These are phyloP conservation scores for Zoanthus solanderi DNA, from an alignment of 92 coral and sea anemone species.

Conservation along the genomic window DNA sequence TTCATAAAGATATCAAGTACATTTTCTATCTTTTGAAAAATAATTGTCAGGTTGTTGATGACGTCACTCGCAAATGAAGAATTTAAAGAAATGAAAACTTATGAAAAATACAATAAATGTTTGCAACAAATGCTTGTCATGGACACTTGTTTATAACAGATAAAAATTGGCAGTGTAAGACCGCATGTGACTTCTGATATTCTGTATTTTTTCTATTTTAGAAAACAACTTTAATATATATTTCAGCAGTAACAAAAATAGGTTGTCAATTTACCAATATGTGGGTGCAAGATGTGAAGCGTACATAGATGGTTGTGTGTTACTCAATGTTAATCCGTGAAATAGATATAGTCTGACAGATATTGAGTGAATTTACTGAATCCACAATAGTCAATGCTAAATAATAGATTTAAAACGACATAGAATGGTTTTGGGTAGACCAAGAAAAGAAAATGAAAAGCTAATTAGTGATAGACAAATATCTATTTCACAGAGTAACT, in stretches of 20 bases:
- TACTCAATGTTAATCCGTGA: slow-evolving; percentile 34
- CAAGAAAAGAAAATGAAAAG: slow-evolving; percentile 29
- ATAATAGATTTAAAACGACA: slow-evolving; percentile 20
- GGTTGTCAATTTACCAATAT: slow-evolving; percentile 33
- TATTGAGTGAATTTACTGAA: slow-evolving; percentile 37
- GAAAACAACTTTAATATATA: slow-evolving; percentile 26
- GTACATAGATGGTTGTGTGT: slow-evolving; percentile 20
- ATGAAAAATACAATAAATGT: background rate
- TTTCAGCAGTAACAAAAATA: slow-evolving; percentile 33
- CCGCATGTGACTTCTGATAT: too few species aligned
- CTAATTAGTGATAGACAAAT: slow-evolving; percentile 32
- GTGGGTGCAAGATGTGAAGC: slow-evolving; percentile 39
- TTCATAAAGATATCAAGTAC: background rate
- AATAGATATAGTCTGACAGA: slow-evolving; percentile 25
- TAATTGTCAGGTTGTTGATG: slow-evolving; percentile 1
- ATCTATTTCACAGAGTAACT: slow-evolving; percentile 34
- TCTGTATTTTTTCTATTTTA: slow-evolving; percentile 15
- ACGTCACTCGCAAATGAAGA: background rate
- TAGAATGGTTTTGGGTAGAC: slow-evolving; percentile 35
- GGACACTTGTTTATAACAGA: background rate
- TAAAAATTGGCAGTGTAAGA: background rate
- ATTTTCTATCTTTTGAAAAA: background rate
- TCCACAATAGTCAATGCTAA: slow-evolving; percentile 42
- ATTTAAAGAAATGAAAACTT: background rate
- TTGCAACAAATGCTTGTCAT: background rate